Evolutionary conservation across 2,797 vertebrate genomes (phyloP), one percentile per base, ranked within the genome.

Genomic region (Ctenopoma kingsleyae): DNA sequence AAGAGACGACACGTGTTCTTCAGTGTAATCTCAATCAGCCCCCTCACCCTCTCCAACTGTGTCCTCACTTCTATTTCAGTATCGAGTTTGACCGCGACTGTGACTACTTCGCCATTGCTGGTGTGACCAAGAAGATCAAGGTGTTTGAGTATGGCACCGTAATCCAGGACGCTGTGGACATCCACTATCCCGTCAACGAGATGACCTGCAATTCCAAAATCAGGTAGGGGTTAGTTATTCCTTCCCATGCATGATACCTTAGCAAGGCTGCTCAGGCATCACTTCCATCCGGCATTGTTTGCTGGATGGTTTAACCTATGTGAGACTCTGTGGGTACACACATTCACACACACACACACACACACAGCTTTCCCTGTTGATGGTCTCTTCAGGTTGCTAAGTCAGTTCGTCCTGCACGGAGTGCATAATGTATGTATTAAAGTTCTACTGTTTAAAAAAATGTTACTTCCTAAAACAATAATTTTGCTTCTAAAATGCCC

Each of bases 171-270:
- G 98, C 98, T 0, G 98, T 99, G 88, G 98, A 99, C 93, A 99
- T 99, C 91, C 98, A 99, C 90, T 99, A 99, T 88, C 98, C 98
- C 11, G 96, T 99, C 82, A 99, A 99, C 57, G 98, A 99, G 94
- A 99, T 99, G 98, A 99, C 98, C 55, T 99, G 98, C 91, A 99
- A 99, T 95, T 99, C 98, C 75, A 99, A 99, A 97, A 99, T 99
- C 95, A 99, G 98, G 98, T 99, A 44, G 35, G 58, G 35, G 3
- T 3, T 27, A 51, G 46, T 1, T 0, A 12, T 3, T 22, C 35
- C 2, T 6, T 20, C 61, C 8, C n/a, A 40, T 3, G 23, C 23
- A 25, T n/a, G n/a, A n/a, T n/a, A n/a, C n/a, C n/a, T n/a, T n/a
- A n/a, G n/a, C n/a, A n/a, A n/a, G n/a, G n/a, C n/a, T n/a, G n/a